Percentiles rank a stretch among this genome's conserved stretches.
phyloP scores from a whole-genome alignment of 1,140 invertebrate genomes.

The Littorina saxatilis region DNA sequence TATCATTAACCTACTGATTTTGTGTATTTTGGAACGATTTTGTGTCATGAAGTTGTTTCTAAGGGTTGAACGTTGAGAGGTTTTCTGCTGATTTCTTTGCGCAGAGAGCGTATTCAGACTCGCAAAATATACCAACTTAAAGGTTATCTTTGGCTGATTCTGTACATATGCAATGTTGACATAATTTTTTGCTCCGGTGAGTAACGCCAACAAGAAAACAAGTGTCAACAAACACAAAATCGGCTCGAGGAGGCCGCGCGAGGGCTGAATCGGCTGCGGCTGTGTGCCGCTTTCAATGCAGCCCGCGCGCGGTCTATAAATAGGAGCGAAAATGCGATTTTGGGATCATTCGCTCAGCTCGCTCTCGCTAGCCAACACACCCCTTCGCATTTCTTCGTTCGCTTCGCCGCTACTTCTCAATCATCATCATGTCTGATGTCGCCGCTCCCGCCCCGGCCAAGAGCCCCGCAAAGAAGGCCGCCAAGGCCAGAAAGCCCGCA shows the following conservation, averaged over 20 bases:
- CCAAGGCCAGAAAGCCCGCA: constrained; percentile 65
- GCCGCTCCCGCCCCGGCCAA: constrained; percentile 42
- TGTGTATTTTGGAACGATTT: too few relatives aligned
- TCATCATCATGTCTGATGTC: constrained; percentile 35
- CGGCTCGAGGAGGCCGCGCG: not conserved
- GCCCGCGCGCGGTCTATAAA: not conserved
- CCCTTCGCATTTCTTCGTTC: too few relatives aligned
- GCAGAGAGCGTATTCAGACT: too few relatives aligned
- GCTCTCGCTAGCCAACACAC: not conserved
- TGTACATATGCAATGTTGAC: too few relatives aligned
- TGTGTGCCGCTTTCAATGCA: constrained; percentile 18
- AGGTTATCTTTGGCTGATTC: too few relatives aligned
- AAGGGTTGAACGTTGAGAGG: too few relatives aligned
- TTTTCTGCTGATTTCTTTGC: too few relatives aligned
- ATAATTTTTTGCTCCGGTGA: too few relatives aligned
- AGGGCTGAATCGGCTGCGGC: constrained; percentile 2
- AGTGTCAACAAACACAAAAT: constrained; percentile 25
- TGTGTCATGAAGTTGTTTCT: too few relatives aligned
- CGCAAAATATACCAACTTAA: too few relatives aligned
- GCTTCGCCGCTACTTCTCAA: not conserved
- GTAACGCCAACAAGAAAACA: not conserved
- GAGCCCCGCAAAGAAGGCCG: constrained; percentile 47
- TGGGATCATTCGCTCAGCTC: not conserved
- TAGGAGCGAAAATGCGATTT: too few relatives aligned
- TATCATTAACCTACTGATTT: too few relatives aligned